Evolutionary conservation across 2,888 invertebrate species (phyloP).

Genomic region (Melikaiella ostensackeni): DNA sequence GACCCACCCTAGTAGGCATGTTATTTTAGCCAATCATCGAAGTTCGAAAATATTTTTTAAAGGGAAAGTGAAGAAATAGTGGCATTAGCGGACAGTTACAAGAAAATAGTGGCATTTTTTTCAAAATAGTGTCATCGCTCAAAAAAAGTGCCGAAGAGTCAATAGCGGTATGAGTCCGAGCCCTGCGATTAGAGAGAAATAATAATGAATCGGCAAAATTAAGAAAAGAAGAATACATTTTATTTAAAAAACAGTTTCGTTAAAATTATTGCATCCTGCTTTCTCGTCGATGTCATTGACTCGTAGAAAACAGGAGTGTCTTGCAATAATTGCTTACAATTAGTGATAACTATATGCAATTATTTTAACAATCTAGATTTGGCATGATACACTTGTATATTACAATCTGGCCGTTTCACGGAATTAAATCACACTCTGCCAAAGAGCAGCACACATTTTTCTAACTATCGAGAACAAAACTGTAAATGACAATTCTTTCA

Average conservation of each 20-base stretch:
- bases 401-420: constrained; percentile 24
- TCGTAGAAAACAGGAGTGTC: not conserved
- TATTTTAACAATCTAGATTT: constrained; percentile 42
- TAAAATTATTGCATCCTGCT: constrained; percentile 31
- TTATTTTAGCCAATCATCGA: too few relatives aligned
- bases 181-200: not conserved
- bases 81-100: too few relatives aligned
- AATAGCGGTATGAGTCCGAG: too few relatives aligned
- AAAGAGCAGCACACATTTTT: constrained; percentile 1
- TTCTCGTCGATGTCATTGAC: constrained; percentile 7
- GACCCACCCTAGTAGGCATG: too few relatives aligned
- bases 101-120: too few relatives aligned
- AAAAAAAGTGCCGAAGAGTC: too few relatives aligned
- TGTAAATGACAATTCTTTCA: not conserved
- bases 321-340: constrained; percentile 26
- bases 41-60: too few relatives aligned
- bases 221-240: constrained; percentile 37
- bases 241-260: constrained; percentile 26
- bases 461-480: constrained; percentile 9
- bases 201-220: not conserved
- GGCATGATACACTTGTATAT: constrained; percentile 30
- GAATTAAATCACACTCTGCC: not conserved
- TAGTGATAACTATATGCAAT: constrained; percentile 28
- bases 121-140: too few relatives aligned
- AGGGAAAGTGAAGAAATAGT: too few relatives aligned